A percentile compares a stretch with the other conserved stretches of the same genome.
Evolutionary conservation across 2,113 vertebrate genomes (phyloP).

Genomic region (Motacilla tschutschensis): DNA sequence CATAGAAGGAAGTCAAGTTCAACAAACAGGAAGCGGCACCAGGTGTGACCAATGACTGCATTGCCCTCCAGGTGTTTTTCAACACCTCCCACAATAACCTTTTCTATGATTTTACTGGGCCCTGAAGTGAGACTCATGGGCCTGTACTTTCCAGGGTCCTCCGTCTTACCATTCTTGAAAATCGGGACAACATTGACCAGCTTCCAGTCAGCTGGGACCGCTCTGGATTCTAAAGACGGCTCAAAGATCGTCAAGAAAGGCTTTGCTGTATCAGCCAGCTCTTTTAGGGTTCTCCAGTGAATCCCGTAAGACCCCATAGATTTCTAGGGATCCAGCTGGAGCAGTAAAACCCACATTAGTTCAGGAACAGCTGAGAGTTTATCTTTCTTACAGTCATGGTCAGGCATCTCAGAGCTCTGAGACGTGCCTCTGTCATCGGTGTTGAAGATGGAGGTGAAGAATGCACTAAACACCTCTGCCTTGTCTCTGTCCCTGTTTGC

Average conservation of each 20-base stretch:
- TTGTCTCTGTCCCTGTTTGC: not conserved
- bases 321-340: not conserved
- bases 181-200: accelerated
- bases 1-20: not conserved
- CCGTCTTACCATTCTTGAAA: not conserved
- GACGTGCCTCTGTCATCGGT: not conserved
- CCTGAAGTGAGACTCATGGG: not conserved
- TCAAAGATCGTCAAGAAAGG: not conserved
- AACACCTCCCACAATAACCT: not conserved
- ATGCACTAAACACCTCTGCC: not conserved
- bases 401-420: not conserved
- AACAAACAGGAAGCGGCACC: accelerated
- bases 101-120: not conserved
- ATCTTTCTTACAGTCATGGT: not conserved
- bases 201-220: not conserved
- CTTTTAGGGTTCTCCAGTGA: not conserved
- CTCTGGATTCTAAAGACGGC: not conserved
- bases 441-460: not conserved
- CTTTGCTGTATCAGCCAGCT: not conserved
- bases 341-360: not conserved
- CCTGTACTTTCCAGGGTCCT: not conserved
- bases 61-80: not conserved
- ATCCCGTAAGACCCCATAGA: not conserved
- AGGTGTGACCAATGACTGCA: accelerated
- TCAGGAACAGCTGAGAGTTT: not conserved